Conservation (phyloP, 2,113 vertebrate species). For the Microtus pennsylvanicus region DNA sequence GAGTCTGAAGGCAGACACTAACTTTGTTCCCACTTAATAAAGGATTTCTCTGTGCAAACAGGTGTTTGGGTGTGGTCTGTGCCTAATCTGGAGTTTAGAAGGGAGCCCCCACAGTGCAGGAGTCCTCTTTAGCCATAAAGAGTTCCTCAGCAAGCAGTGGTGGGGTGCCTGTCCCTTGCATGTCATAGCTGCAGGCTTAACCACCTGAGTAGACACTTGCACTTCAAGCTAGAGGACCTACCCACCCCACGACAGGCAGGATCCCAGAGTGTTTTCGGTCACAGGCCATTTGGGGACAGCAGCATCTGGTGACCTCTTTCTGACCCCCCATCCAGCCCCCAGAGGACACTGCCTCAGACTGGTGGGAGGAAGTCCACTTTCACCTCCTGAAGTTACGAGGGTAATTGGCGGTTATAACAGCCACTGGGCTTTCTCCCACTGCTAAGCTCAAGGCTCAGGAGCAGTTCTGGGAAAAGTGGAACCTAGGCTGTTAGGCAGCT, state of each 20-base stretch:
- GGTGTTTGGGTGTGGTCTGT: too few relatives aligned
- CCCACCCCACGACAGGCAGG: not conserved
- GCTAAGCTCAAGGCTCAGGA: conserved; percentile 27
- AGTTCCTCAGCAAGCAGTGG: not conserved
- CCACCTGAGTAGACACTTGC: not conserved
- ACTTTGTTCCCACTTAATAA: too few relatives aligned
- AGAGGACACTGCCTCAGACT: not conserved
- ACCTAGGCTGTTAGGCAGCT: not conserved
- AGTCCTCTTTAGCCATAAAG: too few relatives aligned
- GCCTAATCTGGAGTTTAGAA: too few relatives aligned
- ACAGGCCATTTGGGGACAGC: not conserved
- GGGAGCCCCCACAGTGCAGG: too few relatives aligned
- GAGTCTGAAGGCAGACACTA: too few relatives aligned
- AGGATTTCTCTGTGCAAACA: too few relatives aligned
- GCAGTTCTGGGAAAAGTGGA: not conserved
- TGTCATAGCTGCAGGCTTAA: not conserved
- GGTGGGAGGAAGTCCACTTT: not conserved
- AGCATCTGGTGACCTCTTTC: not conserved
- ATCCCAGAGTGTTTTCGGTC: not conserved
- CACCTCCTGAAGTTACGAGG: not conserved
- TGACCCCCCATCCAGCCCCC: not conserved
- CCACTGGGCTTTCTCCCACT: not conserved
- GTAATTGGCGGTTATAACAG: not conserved
- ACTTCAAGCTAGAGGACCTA: not conserved
- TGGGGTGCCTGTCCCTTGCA: not conserved